phyloP scores from a whole-genome alignment of 1,140 invertebrate species.

The Luehdorfia chinensis region DNA sequence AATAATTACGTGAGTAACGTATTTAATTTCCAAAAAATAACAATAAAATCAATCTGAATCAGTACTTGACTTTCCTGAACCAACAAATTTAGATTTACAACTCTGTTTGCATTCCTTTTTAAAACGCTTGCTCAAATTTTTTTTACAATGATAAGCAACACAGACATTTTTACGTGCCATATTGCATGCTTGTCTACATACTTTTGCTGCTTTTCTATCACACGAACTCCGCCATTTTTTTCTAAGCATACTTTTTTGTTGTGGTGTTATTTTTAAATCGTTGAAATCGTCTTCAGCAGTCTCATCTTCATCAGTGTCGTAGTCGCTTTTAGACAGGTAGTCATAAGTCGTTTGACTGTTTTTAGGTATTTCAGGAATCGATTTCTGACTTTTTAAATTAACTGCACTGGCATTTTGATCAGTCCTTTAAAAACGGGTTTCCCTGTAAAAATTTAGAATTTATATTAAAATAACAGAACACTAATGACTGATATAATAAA shows the following conservation, averaged over 20 bases:
- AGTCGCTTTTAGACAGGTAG: too few species aligned
- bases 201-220: constrained; percentile 30
- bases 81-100: constrained; percentile 25
- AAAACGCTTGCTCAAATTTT: constrained; percentile 30
- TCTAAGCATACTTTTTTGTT: constrained; percentile 24
- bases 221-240: constrained; percentile 30
- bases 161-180: constrained; percentile 32
- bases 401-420: too few species aligned
- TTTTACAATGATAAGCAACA: constrained; percentile 24
- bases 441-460: too few species aligned
- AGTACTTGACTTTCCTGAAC: not conserved
- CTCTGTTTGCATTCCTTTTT: constrained; percentile 35
- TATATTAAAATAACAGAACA: too few species aligned
- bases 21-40: too few species aligned
- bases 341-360: too few species aligned
- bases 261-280: constrained; percentile 21
- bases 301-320: too few species aligned
- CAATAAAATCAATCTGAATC: constrained; percentile 15
- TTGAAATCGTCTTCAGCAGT: constrained; percentile 5
- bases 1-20: too few species aligned
- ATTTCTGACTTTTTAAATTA: too few species aligned
- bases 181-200: constrained; percentile 35
- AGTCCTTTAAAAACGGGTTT: too few species aligned
- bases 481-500: too few species aligned
- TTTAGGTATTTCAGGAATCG: too few species aligned